Conservation (phyloP, 1,140 invertebrate genomes). For the Ceratitis capitata region DNA sequence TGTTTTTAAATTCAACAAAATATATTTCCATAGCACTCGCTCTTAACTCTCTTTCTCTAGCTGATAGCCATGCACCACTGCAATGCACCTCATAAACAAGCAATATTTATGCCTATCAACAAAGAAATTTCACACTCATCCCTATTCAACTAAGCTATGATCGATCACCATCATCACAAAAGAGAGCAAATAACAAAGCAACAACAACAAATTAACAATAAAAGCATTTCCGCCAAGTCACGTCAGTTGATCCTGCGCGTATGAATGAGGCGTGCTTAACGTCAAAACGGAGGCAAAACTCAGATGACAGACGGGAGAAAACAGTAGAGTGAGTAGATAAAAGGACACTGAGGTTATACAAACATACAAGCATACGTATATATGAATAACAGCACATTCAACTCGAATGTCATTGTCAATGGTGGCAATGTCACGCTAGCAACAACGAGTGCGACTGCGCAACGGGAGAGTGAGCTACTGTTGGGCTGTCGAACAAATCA, state of each 20-base stretch:
- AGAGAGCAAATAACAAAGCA: too few relatives aligned
- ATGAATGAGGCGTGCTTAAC: slow-evolving; percentile 1
- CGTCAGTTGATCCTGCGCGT: not conserved
- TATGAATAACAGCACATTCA: not conserved
- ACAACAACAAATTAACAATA: too few relatives aligned
- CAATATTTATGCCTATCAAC: not conserved
- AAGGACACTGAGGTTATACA: not conserved
- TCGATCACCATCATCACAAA: not conserved
- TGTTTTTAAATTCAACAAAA: too few relatives aligned
- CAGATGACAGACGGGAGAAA: not conserved
- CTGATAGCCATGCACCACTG: too few relatives aligned
- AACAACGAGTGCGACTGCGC: not conserved
- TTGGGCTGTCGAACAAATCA: slow-evolving; percentile 17
- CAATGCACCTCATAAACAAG: not conserved
- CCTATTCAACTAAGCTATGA: slow-evolving; percentile 6
- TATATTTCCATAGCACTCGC: too few relatives aligned
- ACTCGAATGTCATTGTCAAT: not conserved
- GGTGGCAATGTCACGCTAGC: not conserved
- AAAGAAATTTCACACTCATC: slow-evolving; percentile 23
- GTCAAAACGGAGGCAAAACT: slow-evolving; percentile 15
- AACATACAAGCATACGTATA: not conserved
- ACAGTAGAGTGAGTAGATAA: not conserved
- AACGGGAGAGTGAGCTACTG: not conserved
- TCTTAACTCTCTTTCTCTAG: too few relatives aligned
- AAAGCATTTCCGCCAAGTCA: not conserved